Percentiles rank a stretch among this genome's conserved stretches.
These are phyloP conservation scores for Lontra canadensis DNA, from an alignment of 2,113 vertebrate species.

Conservation along the genomic window DNA sequence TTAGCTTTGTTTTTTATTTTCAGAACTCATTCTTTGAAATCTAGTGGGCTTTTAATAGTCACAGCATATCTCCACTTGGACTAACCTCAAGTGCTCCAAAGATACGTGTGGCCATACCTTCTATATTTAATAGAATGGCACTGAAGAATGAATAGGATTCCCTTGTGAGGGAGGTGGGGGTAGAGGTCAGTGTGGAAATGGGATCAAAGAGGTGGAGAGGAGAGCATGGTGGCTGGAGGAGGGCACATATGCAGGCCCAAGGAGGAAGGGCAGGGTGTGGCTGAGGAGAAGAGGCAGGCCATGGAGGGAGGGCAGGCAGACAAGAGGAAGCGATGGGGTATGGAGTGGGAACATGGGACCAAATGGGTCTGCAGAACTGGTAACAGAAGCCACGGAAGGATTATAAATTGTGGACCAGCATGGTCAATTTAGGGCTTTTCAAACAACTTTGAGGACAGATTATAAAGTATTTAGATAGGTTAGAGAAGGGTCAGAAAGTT, in stretches of 20 bases:
- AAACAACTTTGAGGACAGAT: background rate
- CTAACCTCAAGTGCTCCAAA: background rate
- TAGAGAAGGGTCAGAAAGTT: background rate
- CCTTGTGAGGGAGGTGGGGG: background rate
- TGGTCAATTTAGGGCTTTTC: background rate
- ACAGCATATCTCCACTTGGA: background rate
- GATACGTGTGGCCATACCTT: background rate
- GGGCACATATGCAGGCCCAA: background rate
- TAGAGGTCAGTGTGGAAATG: background rate
- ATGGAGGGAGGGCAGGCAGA: background rate
- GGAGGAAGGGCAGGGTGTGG: rapidly evolving
- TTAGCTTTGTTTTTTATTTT: background rate
- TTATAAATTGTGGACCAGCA: background rate
- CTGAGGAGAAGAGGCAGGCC: rapidly evolving
- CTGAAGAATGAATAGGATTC: background rate
- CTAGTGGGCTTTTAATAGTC: background rate
- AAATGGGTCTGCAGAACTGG: background rate
- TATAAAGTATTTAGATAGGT: background rate
- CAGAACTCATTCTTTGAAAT: background rate
- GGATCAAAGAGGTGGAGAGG: background rate
- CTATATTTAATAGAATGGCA: rapidly evolving
- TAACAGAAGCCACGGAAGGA: background rate
- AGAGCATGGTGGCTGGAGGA: background rate
- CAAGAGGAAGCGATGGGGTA: rapidly evolving
- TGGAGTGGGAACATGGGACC: rapidly evolving